A percentile compares a stretch with the other conserved stretches of the same genome.
Evolutionary conservation across 2,888 invertebrate species (phyloP).

Genomic region (Thereva unica): DNA sequence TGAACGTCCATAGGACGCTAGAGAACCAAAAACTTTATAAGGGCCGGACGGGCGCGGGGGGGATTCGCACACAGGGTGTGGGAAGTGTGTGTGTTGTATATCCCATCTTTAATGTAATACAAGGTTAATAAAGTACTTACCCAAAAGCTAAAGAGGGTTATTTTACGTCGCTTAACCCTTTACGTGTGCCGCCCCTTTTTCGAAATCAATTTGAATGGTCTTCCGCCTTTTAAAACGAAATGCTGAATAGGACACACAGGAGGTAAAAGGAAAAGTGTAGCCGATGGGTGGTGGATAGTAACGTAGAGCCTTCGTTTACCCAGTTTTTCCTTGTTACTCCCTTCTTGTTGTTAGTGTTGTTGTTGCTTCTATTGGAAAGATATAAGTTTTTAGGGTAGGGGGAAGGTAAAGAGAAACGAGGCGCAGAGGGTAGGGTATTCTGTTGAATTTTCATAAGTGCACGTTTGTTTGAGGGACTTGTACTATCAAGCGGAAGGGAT

Average conservation of each 20-base stretch:
- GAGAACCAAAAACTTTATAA: too few species aligned
- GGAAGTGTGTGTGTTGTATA: background rate
- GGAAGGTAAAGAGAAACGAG: too few species aligned
- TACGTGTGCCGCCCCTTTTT: conserved; percentile 33
- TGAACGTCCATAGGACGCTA: too few species aligned
- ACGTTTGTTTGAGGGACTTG: conserved; percentile 36
- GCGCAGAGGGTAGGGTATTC: conserved; percentile 18
- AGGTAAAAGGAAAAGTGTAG: too few species aligned
- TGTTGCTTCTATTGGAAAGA: too few species aligned
- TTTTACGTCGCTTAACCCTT: conserved; percentile 37
- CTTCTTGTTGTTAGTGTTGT: background rate
- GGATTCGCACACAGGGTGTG: too few species aligned
- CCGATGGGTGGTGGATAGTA: too few species aligned
- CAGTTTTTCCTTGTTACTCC: background rate
- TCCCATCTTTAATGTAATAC: conserved; percentile 34
- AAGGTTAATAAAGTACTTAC: conserved; percentile 41
- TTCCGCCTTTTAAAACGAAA: conserved; percentile 42
- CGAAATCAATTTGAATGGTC: conserved; percentile 41
- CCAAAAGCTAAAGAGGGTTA: conserved; percentile 37
- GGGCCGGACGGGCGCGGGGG: too few species aligned
- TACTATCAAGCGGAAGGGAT: conserved; percentile 26
- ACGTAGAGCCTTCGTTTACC: too few species aligned
- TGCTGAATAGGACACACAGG: background rate
- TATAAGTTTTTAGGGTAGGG: too few species aligned
- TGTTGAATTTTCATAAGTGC: conserved; percentile 40